phyloP scores from a whole-genome alignment of 2,113 vertebrate species.

The Isurus oxyrinchus region DNA sequence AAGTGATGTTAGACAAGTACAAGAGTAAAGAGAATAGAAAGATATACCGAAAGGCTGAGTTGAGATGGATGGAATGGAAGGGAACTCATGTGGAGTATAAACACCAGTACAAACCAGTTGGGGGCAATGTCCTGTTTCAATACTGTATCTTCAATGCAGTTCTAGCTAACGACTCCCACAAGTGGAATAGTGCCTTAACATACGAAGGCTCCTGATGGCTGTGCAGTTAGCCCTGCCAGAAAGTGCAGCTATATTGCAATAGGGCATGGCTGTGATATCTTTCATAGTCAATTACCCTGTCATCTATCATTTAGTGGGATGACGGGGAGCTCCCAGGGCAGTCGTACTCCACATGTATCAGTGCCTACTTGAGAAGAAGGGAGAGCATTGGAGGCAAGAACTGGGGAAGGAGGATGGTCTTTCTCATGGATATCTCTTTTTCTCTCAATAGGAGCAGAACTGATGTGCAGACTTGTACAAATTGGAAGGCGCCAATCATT shows the following conservation, averaged over 20 bases:
- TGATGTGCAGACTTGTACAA: slow-evolving; percentile 63
- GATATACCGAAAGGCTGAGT: background rate
- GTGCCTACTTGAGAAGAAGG: background rate
- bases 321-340: background rate
- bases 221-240: background rate
- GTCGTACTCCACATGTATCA: background rate
- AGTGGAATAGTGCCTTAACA: too few relatives aligned
- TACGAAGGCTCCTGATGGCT: background rate
- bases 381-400: background rate
- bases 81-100: too few relatives aligned
- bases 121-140: too few relatives aligned
- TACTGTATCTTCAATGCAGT: too few relatives aligned
- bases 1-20: too few relatives aligned
- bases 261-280: background rate
- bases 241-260: background rate
- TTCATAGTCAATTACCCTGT: background rate
- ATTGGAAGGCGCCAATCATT: slow-evolving; percentile 63
- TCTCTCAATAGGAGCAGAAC: slow-evolving; percentile 43
- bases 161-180: background rate
- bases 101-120: too few relatives aligned
- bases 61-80: too few relatives aligned
- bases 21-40: too few relatives aligned
- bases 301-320: background rate
- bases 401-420: background rate
- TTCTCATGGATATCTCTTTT: background rate